phyloP scores from a whole-genome alignment of 2,888 invertebrate species.

The Dexiosoma caninum region DNA sequence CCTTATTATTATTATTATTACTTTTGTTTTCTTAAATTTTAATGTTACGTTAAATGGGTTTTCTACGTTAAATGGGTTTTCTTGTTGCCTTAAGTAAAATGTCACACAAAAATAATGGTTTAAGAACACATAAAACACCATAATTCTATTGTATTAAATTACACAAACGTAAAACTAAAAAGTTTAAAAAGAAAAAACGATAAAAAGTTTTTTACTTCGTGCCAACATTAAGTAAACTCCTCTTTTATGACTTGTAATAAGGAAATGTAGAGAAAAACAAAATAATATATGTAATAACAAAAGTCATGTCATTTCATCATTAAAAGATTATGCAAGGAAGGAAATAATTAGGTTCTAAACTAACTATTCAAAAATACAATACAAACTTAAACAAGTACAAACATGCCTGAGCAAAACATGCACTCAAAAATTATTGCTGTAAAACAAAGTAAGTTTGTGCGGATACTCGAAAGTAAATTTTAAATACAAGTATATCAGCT shows the following conservation, averaged over 20 bases:
- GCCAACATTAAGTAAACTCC: not conserved
- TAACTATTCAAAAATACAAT: not conserved
- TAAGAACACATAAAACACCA: slow-evolving; percentile 13
- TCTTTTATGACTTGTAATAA: slow-evolving; percentile 19
- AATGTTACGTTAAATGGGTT: no score
- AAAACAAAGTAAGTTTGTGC: not conserved
- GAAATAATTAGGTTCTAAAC: slow-evolving; percentile 33
- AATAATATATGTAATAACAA: slow-evolving; percentile 10
- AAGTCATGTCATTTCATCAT: slow-evolving; percentile 46
- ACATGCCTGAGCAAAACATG: not conserved
- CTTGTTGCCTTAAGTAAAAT: not conserved
- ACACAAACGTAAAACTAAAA: not conserved
- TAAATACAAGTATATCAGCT: no score
- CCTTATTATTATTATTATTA: no score
- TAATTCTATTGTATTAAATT: slow-evolving; percentile 5
- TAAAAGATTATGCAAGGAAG: slow-evolving; percentile 38
- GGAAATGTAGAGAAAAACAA: not conserved
- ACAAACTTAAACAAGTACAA: not conserved
- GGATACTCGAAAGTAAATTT: not conserved
- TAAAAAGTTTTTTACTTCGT: slow-evolving; percentile 11
- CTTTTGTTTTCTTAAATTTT: no score
- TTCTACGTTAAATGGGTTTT: no score
- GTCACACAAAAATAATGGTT: not conserved
- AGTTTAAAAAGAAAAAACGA: not conserved
- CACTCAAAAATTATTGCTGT: not conserved